phyloP scores from a whole-genome alignment of 1,140 invertebrate species.

The Cyclargus thomasi region DNA sequence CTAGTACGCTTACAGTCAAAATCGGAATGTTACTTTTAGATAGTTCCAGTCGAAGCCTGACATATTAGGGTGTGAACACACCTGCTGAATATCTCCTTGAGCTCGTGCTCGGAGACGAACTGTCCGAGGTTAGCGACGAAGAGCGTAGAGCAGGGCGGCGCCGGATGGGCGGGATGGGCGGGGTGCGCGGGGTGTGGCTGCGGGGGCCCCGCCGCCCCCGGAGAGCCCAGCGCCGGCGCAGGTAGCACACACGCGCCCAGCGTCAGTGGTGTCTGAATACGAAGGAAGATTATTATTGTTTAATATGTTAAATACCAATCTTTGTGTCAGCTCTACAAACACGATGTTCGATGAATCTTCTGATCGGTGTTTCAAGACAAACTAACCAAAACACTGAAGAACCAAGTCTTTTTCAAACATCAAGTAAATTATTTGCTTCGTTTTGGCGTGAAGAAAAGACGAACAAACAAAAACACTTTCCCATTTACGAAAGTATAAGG shows the following conservation, averaged over 20 bases:
- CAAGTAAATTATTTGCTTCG: too few species aligned
- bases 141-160: slow-evolving; percentile 95
- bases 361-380: too few species aligned
- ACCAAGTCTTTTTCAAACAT: too few species aligned
- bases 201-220: slow-evolving; percentile 87
- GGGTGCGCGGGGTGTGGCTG: slow-evolving; percentile 74
- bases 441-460: too few species aligned
- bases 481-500: too few species aligned
- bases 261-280: slow-evolving; percentile 83
- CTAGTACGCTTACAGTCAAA: too few species aligned
- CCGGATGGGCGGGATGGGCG: slow-evolving; percentile 76
- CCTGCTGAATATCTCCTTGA: slow-evolving; percentile 98
- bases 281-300: neutral
- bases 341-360: too few species aligned
- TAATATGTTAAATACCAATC: too few species aligned
- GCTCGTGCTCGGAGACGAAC: slow-evolving; percentile 96
- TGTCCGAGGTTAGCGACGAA: slow-evolving; percentile 98
- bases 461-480: too few species aligned
- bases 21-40: neutral
- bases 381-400: too few species aligned
- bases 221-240: slow-evolving; percentile 87
- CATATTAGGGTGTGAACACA: slow-evolving; percentile 64
- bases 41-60: slow-evolving; percentile 31
- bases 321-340: too few species aligned
- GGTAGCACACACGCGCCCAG: slow-evolving; percentile 87